A percentile compares a stretch with the other conserved stretches of the same genome.
Conservation (phyloP, 2,113 vertebrate genomes). For the Calidris pugnax region DNA sequence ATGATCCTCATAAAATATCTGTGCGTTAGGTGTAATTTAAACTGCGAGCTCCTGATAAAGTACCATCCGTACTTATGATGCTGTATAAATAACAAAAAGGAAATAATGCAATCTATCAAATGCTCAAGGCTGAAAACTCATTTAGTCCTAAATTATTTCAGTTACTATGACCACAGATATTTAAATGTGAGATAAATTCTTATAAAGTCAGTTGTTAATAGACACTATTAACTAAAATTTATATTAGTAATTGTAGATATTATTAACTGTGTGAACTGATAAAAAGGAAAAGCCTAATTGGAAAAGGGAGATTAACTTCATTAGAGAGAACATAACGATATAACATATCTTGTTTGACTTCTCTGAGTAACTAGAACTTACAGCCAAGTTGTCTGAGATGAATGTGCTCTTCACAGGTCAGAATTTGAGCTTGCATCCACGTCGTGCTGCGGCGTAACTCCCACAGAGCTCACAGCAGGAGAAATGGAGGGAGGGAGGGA, state of each 20-base stretch:
- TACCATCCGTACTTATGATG: neutral
- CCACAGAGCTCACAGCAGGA: neutral
- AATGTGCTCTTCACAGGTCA: neutral
- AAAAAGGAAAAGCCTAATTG: constrained; percentile 53
- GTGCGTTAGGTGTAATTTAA: neutral
- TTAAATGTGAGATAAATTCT: constrained; percentile 63
- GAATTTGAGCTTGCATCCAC: neutral
- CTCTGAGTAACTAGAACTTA: neutral
- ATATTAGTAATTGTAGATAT: constrained; percentile 46
- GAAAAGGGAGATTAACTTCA: constrained; percentile 60
- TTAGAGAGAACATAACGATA: neutral
- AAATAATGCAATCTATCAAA: constrained; percentile 12
- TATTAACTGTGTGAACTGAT: constrained; percentile 55
- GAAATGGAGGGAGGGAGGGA: neutral
- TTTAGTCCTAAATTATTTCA: constrained; percentile 53
- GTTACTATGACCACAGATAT: constrained; percentile 58
- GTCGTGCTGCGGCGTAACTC: fast-evolving
- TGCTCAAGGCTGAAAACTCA: constrained; percentile 35
- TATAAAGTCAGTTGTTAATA: constrained; percentile 38
- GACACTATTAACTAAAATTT: constrained; percentile 49
- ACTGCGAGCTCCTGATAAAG: neutral
- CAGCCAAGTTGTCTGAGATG: neutral
- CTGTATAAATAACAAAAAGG: neutral
- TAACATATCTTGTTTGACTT: neutral
- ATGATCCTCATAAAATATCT: neutral